phyloP scores from a whole-genome alignment of 35 echinoderm and acorn worm genomes.

The Lytechinus variegatus region DNA sequence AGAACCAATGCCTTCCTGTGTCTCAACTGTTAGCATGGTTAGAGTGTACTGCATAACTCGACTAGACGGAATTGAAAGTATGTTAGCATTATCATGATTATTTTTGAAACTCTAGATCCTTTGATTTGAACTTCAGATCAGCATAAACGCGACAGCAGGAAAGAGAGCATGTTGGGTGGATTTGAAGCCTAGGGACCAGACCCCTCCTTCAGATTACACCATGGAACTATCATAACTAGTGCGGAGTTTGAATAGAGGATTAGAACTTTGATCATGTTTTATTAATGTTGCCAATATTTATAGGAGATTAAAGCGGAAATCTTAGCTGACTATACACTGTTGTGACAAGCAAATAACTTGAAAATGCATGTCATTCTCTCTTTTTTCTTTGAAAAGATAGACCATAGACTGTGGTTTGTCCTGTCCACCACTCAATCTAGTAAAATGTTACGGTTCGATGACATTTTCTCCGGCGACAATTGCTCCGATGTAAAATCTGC shows the following conservation, averaged over 20 bases:
- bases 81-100: not conserved
- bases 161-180: not conserved
- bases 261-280: not conserved
- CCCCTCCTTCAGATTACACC: not conserved
- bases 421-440: too few relatives aligned
- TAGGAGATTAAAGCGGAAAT: not conserved
- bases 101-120: too few relatives aligned
- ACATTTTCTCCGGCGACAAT: too few relatives aligned
- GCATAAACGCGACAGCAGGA: not conserved
- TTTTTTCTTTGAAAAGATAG: not conserved
- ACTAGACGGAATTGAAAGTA: not conserved
- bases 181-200: not conserved
- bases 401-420: too few relatives aligned
- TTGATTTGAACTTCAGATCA: not conserved
- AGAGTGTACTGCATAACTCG: not conserved
- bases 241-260: not conserved
- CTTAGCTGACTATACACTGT: not conserved
- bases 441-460: too few relatives aligned
- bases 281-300: not conserved
- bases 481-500: too few relatives aligned
- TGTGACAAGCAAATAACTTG: not conserved
- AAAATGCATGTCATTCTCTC: not conserved
- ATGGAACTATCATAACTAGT: not conserved
- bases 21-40: not conserved
- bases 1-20: too few relatives aligned